Evolutionary conservation across 2,888 invertebrate genomes (phyloP), one percentile per base, ranked within the genome.

Genomic region (Melipona beecheii): DNA sequence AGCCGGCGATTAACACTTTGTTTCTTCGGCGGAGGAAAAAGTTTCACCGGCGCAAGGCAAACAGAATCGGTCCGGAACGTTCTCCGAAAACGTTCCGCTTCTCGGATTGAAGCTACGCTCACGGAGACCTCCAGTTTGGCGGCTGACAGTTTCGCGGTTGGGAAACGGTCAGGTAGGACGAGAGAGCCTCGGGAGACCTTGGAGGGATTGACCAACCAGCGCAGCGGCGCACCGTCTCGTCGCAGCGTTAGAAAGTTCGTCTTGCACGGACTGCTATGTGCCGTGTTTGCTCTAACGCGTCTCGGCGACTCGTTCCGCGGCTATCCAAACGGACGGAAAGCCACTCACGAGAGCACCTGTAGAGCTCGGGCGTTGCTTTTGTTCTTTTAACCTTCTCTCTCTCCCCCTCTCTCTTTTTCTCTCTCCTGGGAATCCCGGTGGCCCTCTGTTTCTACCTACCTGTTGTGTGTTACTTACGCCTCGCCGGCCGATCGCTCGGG

Each of bases 281-380:
- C 86, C 81, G 43, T 92, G 90, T 92, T 92, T 92, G 90, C 91
- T 91, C 90, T 91, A 89, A 92, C 90, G 91, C 92, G 43, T 43
- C 91, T 92, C 85, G 84, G 85, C 83, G 86, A 92, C 89, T 90
- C 89, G 90, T 91, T 9, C 84, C 85, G 75, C 84, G 85, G 87
- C 89, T 89, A 88, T 87, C 90, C 86, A 89, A 91, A 91, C 89
- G 86, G 84, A 89, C 85, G 85, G 83, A 89, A 86, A 89, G 75
- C 85, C 84, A 86, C 87, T 86, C 85, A 81, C 84, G 84, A 86
- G 89, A 91, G 93, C 93, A 93, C 93, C 93, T 93, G 93, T 93
- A 90, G 93, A 92, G 92, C 90, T 89, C 81, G 87, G 81, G 81
- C 82, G 86, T 86, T 84, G 84, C 89, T 90, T 91, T 93, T 92